Evolutionary conservation across 2,888 invertebrate genomes (phyloP), one percentile per base, ranked within the genome.

Genomic region (Parnassius glacialis): DNA sequence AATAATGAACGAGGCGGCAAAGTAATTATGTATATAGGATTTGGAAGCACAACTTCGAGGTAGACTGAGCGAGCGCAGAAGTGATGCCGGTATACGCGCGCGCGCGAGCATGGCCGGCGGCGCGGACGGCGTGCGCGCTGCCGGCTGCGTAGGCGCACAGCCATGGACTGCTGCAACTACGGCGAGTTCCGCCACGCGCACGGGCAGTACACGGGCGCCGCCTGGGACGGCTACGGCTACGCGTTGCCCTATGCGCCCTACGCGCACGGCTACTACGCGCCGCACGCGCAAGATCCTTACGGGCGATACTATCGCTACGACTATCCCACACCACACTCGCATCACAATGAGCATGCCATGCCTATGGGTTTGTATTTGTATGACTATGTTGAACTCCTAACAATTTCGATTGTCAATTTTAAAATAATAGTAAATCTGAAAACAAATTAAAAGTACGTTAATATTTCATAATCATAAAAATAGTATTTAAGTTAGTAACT

Each of bases 131-230:
- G 77, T 70, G 79, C 74, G 84, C 81, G 80, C 75, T 74, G 80
- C 74, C 74, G 71, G 83, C 82, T 71, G 81, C 86, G 81, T 88
- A 83, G 83, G 75, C 70, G 74, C 70, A 74, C 62, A 61, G 74
- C 72, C 70, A 92, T 92, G 92, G 92, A 92, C 77, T 91, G 92
- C 84, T 92, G 90, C 84, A 88, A 90, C 80, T 91, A 90, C 88
- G 84, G 85, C 77, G 88, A 88, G 84, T 89, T 85, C 80, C 88
- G 90, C 76, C 84, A 72, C 75, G 75, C 72, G 79, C 81, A 76
- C 75, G 83, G 78, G 71, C 79, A 79, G 76, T 83, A 83, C 77
- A 71, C 72, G 72, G 75, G 76, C 73, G 70, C 71, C 58, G 75
- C 74, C 69, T 85, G 84, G 83, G 85, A 83, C 52, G 80, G 80